Evolutionary conservation across 2,113 vertebrate species (phyloP).

Genomic region (Chaetorhynchus papuensis): DNA sequence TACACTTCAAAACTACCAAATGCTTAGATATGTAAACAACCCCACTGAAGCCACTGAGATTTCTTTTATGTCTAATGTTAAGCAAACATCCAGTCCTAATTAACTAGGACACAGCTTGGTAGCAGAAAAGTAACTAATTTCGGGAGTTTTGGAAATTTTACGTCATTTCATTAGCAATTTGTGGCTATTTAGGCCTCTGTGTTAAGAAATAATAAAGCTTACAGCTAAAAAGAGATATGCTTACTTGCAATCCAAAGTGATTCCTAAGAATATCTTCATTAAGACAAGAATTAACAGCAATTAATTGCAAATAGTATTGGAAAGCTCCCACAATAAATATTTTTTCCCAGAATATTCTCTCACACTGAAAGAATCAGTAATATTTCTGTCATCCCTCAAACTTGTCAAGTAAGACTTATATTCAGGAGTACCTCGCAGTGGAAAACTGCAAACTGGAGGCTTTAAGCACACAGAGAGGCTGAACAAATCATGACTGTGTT

Average conservation of each 20-base stretch:
- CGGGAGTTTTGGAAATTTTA: background rate
- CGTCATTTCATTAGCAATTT: background rate
- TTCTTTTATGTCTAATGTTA: background rate
- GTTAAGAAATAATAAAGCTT: background rate
- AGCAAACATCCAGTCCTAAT: background rate
- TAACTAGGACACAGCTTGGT: background rate
- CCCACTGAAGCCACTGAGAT: background rate
- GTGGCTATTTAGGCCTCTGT: background rate
- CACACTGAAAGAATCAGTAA: background rate
- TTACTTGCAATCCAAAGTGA: background rate
- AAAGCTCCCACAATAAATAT: background rate
- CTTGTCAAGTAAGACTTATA: background rate
- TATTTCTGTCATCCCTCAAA: background rate
- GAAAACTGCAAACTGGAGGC: background rate
- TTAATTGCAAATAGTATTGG: background rate
- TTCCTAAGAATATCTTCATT: background rate
- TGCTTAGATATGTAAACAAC: background rate
- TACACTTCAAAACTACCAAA: background rate
- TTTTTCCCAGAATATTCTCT: background rate
- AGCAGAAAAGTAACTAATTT: background rate
- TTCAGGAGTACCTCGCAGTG: background rate
- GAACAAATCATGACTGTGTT: background rate
- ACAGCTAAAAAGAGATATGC: background rate
- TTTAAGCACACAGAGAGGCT: background rate
- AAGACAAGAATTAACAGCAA: background rate